phyloP scores from a whole-genome alignment of 2,888 invertebrate genomes.

The Sthenelais limicola region DNA sequence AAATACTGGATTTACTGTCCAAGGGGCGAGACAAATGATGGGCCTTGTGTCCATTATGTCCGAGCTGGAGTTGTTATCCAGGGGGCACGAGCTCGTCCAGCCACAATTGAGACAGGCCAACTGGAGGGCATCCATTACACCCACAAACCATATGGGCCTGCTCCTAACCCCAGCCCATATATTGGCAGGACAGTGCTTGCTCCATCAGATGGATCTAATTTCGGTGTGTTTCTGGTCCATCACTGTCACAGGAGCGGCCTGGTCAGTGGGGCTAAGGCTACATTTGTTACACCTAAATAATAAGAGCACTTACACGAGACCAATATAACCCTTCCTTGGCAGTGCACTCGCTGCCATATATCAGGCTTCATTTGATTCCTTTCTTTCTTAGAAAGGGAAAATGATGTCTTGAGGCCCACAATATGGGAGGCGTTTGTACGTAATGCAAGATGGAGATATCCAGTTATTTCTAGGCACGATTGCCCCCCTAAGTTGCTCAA shows the following conservation, averaged over 20 bases:
- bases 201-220: constrained; percentile 28
- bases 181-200: background rate
- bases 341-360: no score
- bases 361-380: no score
- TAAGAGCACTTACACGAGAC: no score
- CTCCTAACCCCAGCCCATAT: background rate
- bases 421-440: no score
- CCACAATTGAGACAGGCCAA: constrained; percentile 37
- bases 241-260: constrained; percentile 8
- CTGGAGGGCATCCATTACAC: background rate
- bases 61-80: constrained; percentile 27
- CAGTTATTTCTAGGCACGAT: no score
- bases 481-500: no score
- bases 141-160: background rate
- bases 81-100: constrained; percentile 5
- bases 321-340: no score
- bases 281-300: no score
- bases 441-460: no score
- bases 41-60: constrained; percentile 26
- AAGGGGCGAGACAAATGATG: constrained; percentile 17
- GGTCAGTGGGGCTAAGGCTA: background rate
- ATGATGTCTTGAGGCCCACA: no score
- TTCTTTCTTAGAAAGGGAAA: no score
- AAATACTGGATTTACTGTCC: constrained; percentile 34
- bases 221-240: background rate